Evolutionary conservation across 2,113 vertebrate genomes (phyloP), one percentile per base, ranked within the genome.

Genomic region (Orientallactaga bullata): DNA sequence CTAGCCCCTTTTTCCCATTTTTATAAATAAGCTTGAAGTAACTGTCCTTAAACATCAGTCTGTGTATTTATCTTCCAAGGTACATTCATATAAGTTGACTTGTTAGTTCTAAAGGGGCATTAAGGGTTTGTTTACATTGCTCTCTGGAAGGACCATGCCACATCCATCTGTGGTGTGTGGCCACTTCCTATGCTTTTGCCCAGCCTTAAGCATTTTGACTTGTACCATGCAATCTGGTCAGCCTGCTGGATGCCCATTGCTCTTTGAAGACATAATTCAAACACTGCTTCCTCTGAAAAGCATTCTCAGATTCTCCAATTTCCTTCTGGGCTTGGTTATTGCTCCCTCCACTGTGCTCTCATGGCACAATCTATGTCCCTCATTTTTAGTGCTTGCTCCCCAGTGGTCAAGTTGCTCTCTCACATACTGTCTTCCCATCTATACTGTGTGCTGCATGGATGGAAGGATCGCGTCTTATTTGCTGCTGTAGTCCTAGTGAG

Each of bases 11-110:
- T 86, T 66, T 72, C 77, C 21, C 63, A 73, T 68, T 68, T 94
- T 93, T 74, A 65, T 88, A 81, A 95, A 90, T 81, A 87, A 79
- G 30, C 86, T 30, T 78, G 37, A 58, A 90, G 24, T 69, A 30
- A 55, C 76, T 5, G 18, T 16, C 13, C n/a, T 95, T 86, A 79
- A 82, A 80, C n/a, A 81, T 74, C 28, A 61, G 58, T 63, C 60
- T 11, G n/a, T 37, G 63, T 39, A 76, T 83, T 90, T 71, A 71
- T 26, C 55, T 30, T 84, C 20, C 32, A 3, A 85, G 72, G 78
- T 80, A 65, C 4, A 78, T 60, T 92, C 0, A n/a, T 37, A 21
- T 24, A 16, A 39, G 81, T 9, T 88, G 68, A 82, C 74, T n/a
- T 80, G 71, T 18, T 82, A 94, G 78, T 47, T 90, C 58, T 55